Base-by-base conservation (phyloP, 1,140 invertebrate genomes). In the Nixonia krombeini region DNA sequence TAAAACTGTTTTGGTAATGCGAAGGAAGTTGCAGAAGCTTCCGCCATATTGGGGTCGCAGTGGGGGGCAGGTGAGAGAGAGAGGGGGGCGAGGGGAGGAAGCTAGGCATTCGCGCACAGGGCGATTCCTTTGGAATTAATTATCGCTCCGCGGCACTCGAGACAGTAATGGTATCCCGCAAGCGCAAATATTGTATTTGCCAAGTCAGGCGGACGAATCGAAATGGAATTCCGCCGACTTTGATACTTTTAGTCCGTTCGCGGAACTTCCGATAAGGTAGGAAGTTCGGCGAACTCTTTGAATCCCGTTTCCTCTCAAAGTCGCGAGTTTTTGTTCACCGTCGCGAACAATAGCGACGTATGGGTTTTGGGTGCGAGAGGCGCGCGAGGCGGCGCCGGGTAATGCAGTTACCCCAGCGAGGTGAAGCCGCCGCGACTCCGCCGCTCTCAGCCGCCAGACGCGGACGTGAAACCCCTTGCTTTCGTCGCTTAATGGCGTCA, bases 1-100 rank as follows among this genome's bases (percentile, higher is more conserved):
- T 67, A 70, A 70, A 70, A 70, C 62, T 70, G 57, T 67, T 70
- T 70, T 67, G 67, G 62, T 40, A 67, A 67, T 38, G 23, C 31
- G 46, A 29, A 13, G 29, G 28, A 31, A 51, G 33, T 35, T 35
- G 12, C n/a, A 35, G 33, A 35, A 12, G 10, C 13, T 35, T 7
- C 12, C 33, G 33, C n/a, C 7, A 35, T 13, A 35, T 13, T 35
- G n/a, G 33, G 13, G 4, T 35, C n/a, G 13, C 33, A 35, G 33
- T n/a, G 33, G 10, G 33, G 33, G 10, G 33, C n/a, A 13, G 33
- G 33, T 35, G 2, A n/a, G n/a, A n/a, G n/a, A n/a, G n/a, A n/a
- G n/a, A n/a, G n/a, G n/a, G n/a, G n/a, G n/a, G n/a, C n/a, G n/a
- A n/a, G n/a, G n/a, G n/a, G n/a, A n/a, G n/a, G n/a, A n/a, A n/a